phyloP scores from a whole-genome alignment of 2,888 invertebrate genomes.

The Bedellia somnulentella region DNA sequence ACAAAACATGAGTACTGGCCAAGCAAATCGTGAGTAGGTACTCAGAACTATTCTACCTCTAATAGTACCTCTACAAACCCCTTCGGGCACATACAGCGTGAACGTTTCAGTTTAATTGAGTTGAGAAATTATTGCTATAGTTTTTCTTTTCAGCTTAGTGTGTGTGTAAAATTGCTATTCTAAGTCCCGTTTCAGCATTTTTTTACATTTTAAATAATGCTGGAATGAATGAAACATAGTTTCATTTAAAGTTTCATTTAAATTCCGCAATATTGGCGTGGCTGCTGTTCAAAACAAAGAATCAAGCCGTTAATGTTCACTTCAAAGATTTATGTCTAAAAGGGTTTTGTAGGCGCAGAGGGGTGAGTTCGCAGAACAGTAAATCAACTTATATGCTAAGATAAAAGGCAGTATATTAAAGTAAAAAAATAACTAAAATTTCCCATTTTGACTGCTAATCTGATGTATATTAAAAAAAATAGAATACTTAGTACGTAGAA shows the following conservation, averaged over 20 bases:
- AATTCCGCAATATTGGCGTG: slow-evolving; percentile 19
- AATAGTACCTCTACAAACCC: too few relatives aligned
- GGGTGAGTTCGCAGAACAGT: neutral
- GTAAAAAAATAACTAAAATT: neutral
- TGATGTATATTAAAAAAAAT: neutral
- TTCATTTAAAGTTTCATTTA: slow-evolving; percentile 30
- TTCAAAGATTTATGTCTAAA: slow-evolving; percentile 5
- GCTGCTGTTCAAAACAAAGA: slow-evolving; percentile 4
- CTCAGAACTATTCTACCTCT: too few relatives aligned
- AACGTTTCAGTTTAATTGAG: too few relatives aligned
- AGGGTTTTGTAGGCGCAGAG: slow-evolving; percentile 3
- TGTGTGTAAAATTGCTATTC: too few relatives aligned
- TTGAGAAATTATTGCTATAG: too few relatives aligned
- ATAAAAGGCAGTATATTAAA: neutral
- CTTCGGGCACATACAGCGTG: too few relatives aligned
- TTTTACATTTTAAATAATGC: too few relatives aligned
- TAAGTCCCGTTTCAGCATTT: too few relatives aligned
- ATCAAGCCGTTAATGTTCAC: slow-evolving; percentile 2
- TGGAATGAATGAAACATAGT: too few relatives aligned
- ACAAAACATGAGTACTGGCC: too few relatives aligned
- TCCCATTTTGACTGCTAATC: neutral
- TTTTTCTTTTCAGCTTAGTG: too few relatives aligned
- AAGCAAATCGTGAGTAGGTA: too few relatives aligned
- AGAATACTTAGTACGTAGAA: neutral
- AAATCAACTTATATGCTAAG: neutral